Evolutionary conservation across 2,113 vertebrate species (phyloP), one percentile per base, ranked within the genome.

Genomic region (Rhinoderma darwinii): DNA sequence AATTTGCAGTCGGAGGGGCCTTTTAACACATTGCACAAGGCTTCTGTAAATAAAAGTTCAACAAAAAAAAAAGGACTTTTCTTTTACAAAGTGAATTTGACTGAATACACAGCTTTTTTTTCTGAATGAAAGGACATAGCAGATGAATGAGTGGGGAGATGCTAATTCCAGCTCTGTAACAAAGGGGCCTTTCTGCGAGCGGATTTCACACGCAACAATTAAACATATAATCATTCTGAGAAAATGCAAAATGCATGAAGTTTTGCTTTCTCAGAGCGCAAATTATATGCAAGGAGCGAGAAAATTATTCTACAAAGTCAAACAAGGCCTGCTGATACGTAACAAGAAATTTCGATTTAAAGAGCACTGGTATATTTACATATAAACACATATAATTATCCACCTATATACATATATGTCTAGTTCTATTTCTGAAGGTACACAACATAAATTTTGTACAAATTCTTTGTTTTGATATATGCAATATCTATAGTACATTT

Each of bases 201-300:
- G 86, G 79, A 75, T 87, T 87, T 87, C 86, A 87, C 86, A 87
- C 86, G 79, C 86, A 87, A 87, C 86, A 87, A 87, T 87, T 87
- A 87, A 87, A 87, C 86, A 82, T 87, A 87, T 82, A 87, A 87
- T 87, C 79, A 87, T 87, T 87, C 86, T 82, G 66, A 87, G 86
- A 87, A 87, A 87, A 87, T 87, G 86, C 86, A 87, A 87, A 87
- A 87, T 87, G 86, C 86, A 87, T 82, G 86, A 87, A 87, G 86
- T 87, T 87, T 87, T 82, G 86, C 86, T 87, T 87, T 82, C 68
- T 82, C 78, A 61, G 54, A 74, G 86, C 10, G n/a, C 86, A 87
- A 87, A 87, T 87, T 87, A 87, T 82, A 87, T 82, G 86, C 78
- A 32, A 43, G 79, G 68, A 82, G 78, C 27, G 54, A 87, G 85